These are phyloP conservation scores for Bugulina stolonifera DNA, from an alignment of 2,888 invertebrate genomes.

Conservation along the genomic window DNA sequence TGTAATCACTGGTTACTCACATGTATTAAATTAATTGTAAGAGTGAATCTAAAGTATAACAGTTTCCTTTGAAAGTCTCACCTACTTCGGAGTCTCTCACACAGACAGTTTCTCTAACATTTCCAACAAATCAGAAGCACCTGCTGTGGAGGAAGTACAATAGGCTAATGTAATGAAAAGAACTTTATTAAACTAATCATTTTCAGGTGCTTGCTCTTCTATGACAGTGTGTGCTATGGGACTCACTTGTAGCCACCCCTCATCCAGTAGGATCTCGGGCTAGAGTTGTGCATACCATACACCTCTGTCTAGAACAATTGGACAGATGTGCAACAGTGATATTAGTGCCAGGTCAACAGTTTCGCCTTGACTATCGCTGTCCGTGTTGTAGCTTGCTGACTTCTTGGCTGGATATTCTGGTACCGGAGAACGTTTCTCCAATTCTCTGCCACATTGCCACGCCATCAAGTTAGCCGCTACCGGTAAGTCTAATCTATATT, in stretches of 20 bases:
- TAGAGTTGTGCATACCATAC: background rate
- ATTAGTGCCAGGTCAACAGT: background rate
- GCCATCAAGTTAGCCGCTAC: background rate
- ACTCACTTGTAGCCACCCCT: no score
- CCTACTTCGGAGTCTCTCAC: background rate
- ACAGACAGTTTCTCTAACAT: background rate
- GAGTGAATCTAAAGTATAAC: background rate
- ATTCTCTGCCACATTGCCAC: constrained; percentile 22
- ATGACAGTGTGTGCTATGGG: background rate
- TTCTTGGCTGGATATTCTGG: constrained; percentile 19
- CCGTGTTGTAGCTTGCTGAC: background rate
- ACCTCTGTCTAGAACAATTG: background rate
- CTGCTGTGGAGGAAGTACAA: constrained; percentile 23
- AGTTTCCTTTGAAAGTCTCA: background rate
- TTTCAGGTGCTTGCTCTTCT: background rate
- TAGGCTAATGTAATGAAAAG: constrained; percentile 4
- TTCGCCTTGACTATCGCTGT: background rate
- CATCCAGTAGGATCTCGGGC: background rate
- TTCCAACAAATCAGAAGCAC: constrained; percentile 3
- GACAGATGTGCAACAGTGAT: background rate
- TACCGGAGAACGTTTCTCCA: background rate
- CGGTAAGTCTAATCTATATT: no score
- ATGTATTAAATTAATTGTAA: background rate
- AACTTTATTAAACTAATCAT: constrained; percentile 15
- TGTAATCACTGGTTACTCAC: background rate